phyloP scores from a whole-genome alignment of 2,888 invertebrate species.

The Drosophila mulleri region DNA sequence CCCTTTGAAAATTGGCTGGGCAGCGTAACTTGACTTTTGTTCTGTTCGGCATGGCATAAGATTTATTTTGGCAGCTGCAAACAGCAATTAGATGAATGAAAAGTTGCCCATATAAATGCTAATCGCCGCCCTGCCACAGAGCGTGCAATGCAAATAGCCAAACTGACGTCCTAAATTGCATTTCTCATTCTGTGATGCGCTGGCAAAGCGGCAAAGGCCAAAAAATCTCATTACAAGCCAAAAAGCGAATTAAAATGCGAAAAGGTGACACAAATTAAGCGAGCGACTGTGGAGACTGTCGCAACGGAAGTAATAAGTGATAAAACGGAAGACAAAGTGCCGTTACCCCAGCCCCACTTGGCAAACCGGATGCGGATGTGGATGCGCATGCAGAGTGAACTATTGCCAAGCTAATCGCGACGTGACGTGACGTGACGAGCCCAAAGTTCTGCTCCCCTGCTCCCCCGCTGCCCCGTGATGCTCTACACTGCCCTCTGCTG shows the following conservation, averaged over 20 bases:
- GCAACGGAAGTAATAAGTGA: slow-evolving; percentile 80
- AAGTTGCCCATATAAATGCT: slow-evolving; percentile 74
- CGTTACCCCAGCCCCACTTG: slow-evolving; percentile 50
- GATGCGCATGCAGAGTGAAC: slow-evolving; percentile 49
- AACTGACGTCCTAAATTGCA: slow-evolving; percentile 49
- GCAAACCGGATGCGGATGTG: slow-evolving; percentile 71
- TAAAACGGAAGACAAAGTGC: slow-evolving; percentile 77
- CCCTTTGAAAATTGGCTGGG: slow-evolving; percentile 46
- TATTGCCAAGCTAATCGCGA: slow-evolving; percentile 76
- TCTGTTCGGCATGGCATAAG: slow-evolving; percentile 46
- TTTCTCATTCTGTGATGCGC: slow-evolving; percentile 32
- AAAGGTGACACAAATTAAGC: slow-evolving; percentile 71
- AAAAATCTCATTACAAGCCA: slow-evolving; percentile 58
- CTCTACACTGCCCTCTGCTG: neutral
- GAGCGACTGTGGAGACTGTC: slow-evolving; percentile 49
- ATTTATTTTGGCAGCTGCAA: slow-evolving; percentile 71
- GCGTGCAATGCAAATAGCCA: slow-evolving; percentile 39
- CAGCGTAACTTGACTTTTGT: slow-evolving; percentile 58
- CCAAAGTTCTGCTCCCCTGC: slow-evolving; percentile 18
- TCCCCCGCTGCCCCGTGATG: neutral
- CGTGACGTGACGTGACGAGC: slow-evolving; percentile 59
- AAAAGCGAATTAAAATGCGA: slow-evolving; percentile 68
- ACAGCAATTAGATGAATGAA: slow-evolving; percentile 71
- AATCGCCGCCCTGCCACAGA: slow-evolving; percentile 47
- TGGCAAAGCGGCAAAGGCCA: slow-evolving; percentile 17